These are phyloP conservation scores for Subanguina moxae DNA, from an alignment of 1,140 invertebrate species.

Conservation along the genomic window DNA sequence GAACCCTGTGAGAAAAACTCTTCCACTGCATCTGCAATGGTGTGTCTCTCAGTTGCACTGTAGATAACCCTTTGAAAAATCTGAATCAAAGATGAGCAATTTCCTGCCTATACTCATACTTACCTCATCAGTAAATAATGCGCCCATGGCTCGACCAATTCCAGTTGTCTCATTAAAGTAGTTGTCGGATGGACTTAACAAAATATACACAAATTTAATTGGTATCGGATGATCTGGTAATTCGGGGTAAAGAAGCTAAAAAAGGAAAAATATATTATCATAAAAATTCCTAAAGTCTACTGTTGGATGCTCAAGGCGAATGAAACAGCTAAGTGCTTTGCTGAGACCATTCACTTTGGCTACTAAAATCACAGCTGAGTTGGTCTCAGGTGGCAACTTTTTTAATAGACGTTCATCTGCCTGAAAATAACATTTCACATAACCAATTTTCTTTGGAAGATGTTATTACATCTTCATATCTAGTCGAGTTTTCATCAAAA, in stretches of 20 bases:
- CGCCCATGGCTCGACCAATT: constrained; percentile 43
- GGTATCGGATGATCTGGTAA: constrained; percentile 44
- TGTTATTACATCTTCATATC: constrained; percentile 22
- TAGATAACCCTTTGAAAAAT: constrained; percentile 60
- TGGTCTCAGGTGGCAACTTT: constrained; percentile 34
- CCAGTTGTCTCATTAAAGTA: constrained; percentile 37
- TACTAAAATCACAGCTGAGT: constrained; percentile 40
- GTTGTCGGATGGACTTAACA: constrained; percentile 41
- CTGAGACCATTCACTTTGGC: constrained; percentile 41
- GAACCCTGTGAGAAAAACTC: constrained; percentile 36
- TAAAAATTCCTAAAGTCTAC: too few relatives aligned
- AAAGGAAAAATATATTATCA: too few relatives aligned
- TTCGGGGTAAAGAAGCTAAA: constrained; percentile 43
- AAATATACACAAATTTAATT: constrained; percentile 34
- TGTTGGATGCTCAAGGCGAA: constrained; percentile 32
- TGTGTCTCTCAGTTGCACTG: constrained; percentile 48
- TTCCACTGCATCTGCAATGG: constrained; percentile 50
- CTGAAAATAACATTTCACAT: constrained; percentile 19
- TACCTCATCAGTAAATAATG: constrained; percentile 43
- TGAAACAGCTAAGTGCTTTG: constrained; percentile 34
- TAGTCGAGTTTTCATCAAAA: constrained; percentile 8
- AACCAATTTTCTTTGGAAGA: not conserved
- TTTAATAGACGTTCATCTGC: constrained; percentile 40
- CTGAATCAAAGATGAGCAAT: constrained; percentile 23
- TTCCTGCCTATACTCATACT: not conserved